These are phyloP conservation scores for Vulpes ferrilata DNA, from an alignment of 2,113 vertebrate genomes.

Conservation along the genomic window DNA sequence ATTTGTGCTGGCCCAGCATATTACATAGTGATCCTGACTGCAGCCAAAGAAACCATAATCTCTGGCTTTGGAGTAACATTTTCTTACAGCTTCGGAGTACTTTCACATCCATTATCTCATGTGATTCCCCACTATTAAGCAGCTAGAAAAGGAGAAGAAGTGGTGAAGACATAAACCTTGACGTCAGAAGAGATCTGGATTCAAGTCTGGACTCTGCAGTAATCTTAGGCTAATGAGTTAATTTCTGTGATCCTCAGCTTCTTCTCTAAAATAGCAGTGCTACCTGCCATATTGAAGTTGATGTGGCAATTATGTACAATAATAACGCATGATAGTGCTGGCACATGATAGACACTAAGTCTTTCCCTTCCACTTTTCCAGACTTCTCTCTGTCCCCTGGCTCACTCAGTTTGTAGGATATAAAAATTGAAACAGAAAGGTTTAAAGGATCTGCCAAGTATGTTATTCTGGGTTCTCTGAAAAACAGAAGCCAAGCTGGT, in stretches of 20 bases:
- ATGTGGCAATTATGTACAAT: not conserved
- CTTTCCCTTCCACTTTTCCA: not conserved
- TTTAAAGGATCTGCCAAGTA: not conserved
- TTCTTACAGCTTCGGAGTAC: not conserved
- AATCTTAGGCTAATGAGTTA: not conserved
- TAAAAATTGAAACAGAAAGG: not conserved
- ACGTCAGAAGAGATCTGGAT: not conserved
- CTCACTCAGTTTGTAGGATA: not conserved
- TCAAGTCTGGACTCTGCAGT: not conserved
- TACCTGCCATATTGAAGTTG: not conserved
- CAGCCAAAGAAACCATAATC: not conserved
- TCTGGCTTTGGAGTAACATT: not conserved
- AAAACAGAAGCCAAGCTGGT: not conserved
- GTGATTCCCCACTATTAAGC: not conserved
- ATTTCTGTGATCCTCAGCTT: not conserved
- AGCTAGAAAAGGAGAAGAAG: not conserved
- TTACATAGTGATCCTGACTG: not conserved
- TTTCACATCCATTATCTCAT: not conserved
- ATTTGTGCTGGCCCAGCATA: not conserved
- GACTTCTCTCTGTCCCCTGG: not conserved
- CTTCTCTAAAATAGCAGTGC: not conserved
- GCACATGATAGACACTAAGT: not conserved
- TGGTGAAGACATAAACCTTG: not conserved
- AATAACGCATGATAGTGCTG: not conserved
- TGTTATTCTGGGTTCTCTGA: not conserved